Percentiles rank a stretch among this genome's conserved stretches.
Conservation (phyloP, 1,140 invertebrate genomes). For the Lamellibrachia luymesi region DNA sequence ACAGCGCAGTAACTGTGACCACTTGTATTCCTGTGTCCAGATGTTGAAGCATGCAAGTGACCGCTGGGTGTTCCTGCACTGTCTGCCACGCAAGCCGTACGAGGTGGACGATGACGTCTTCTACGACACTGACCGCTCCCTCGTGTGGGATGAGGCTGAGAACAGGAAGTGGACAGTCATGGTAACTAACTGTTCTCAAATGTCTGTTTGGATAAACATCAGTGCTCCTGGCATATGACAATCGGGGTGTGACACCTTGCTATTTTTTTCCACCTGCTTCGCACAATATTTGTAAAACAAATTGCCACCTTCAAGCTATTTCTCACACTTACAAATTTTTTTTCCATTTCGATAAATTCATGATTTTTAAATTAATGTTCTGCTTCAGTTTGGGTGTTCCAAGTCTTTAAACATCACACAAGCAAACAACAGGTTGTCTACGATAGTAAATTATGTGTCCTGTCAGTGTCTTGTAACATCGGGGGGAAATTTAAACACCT, state of each 20-base stretch:
- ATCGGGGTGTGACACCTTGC: neutral
- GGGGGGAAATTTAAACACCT: no score
- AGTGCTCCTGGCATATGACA: neutral
- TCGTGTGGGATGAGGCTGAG: conserved; percentile 47
- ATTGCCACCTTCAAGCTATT: no score
- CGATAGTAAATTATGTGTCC: no score
- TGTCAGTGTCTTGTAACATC: no score
- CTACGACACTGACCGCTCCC: conserved; percentile 33
- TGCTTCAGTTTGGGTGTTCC: no score
- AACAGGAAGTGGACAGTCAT: conserved; percentile 49
- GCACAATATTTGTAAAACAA: no score
- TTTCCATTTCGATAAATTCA: no score
- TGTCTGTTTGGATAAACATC: neutral
- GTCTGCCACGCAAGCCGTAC: conserved; percentile 37
- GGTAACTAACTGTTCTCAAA: conserved; percentile 27
- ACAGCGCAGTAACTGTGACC: no score
- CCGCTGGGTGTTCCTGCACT: conserved; percentile 44
- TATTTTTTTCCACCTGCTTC: neutral
- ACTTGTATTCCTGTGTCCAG: conserved; percentile 22
- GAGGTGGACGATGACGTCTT: conserved; percentile 46
- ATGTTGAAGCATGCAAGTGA: conserved; percentile 37
- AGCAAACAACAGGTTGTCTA: no score
- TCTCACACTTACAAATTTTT: no score
- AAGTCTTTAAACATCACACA: no score
- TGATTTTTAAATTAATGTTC: neutral